Evolutionary conservation across 2,113 vertebrate species (phyloP), one percentile per base, ranked within the genome.

Genomic region (Pachypanchax playfairii): DNA sequence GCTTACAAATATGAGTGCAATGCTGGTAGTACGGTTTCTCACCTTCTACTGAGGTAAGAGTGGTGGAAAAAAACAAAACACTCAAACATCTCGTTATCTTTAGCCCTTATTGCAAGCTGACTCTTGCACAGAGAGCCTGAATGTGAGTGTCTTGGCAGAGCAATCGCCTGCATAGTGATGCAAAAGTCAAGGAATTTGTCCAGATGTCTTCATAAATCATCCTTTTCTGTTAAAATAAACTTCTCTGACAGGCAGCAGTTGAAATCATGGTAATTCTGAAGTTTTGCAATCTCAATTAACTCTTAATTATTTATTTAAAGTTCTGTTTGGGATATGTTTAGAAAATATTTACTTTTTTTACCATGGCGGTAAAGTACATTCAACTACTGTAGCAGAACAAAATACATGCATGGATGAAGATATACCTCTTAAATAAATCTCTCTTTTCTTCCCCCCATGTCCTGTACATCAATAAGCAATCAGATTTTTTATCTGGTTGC

Each of bases 11-110:
- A 87, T 21, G 4, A 80, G 76, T 64, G 72, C 65, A 60, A 92
- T 93, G 91, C 91, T 90, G 92, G 91, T 91, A 89, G 89, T 73
- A 75, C 11, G 77, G 86, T 90, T 93, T 93, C 91, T 91, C 92
- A 93, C 90, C 91, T 87, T 90, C 78, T 84, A 73, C 73, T 66
- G 54, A 82, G 83, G 77, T 71, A 75, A 70, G 71, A 84, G 78
- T 11, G 17, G 55, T 31, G 26, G 42, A 49, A 75, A 79, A 14
- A 52, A 71, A 24, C 49, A 55, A 84, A 84, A 88, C 77, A 84
- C 74, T 79, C 59, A 83, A 87, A 88, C 66, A 85, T 73, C 55
- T 4, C 65, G 53, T 88, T 90, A 90, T 92, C 89, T 85, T 66
- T 77, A 75, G 63, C 87, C 85, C 88, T 85, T 65, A 77, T 39